Evolutionary conservation across 2,113 vertebrate species (phyloP).

Genomic region (Urocynchramus pylzowi): DNA sequence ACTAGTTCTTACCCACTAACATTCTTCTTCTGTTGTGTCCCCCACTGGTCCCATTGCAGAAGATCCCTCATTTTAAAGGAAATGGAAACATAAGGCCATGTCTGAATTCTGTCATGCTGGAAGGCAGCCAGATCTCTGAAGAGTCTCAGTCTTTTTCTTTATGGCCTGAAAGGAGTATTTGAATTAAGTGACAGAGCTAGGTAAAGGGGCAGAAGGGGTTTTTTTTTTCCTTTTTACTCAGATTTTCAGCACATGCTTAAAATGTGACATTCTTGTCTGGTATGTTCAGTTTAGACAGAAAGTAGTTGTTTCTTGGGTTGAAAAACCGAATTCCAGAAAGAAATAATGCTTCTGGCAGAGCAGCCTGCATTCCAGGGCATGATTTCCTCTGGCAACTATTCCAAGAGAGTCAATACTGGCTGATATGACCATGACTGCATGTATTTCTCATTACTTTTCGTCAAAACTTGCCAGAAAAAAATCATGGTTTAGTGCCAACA

Average conservation of each 20-base stretch:
- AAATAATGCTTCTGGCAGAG: slow-evolving; percentile 49
- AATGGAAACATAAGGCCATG: fast-evolving
- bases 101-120: background rate
- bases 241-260: background rate
- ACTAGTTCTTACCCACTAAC: background rate
- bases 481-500: background rate
- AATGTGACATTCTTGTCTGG: slow-evolving; percentile 25
- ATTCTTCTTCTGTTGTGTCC: background rate
- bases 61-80: background rate
- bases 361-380: slow-evolving; percentile 38
- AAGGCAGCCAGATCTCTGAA: background rate
- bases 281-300: slow-evolving; percentile 34
- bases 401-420: slow-evolving; percentile 27
- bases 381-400: slow-evolving; percentile 38
- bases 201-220: background rate
- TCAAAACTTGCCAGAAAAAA: slow-evolving; percentile 42
- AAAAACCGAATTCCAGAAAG: slow-evolving; percentile 35
- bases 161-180: background rate
- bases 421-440: background rate
- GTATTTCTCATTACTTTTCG: slow-evolving; percentile 54
- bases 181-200: background rate
- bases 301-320: slow-evolving; percentile 5
- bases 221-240: slow-evolving; percentile 1
- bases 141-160: background rate
- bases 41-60: background rate